These are phyloP conservation scores for Scomber colias DNA, from an alignment of 2,113 vertebrate species.

Conservation along the genomic window DNA sequence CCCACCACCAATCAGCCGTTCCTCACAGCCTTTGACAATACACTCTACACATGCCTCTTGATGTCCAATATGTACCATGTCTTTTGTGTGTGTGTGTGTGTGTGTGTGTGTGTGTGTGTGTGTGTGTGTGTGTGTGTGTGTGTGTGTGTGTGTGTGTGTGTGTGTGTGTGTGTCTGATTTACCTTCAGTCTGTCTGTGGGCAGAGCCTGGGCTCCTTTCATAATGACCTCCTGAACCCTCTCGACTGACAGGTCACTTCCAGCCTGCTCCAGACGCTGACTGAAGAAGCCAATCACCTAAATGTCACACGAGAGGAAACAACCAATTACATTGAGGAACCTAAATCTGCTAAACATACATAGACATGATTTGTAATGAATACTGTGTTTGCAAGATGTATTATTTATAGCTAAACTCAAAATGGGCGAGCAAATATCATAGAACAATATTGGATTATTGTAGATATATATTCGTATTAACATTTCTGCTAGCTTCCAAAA, in stretches of 20 bases:
- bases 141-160: background rate
- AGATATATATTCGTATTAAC: too few relatives aligned
- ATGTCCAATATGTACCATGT: slow-evolving; percentile 29
- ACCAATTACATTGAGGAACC: slow-evolving; percentile 26
- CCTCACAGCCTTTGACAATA: slow-evolving; percentile 24
- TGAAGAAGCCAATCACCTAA: slow-evolving; percentile 97
- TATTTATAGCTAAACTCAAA: too few relatives aligned
- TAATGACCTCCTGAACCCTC: slow-evolving; percentile 97
- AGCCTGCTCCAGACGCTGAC: slow-evolving; percentile 93
- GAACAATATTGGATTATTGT: too few relatives aligned
- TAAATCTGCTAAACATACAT: background rate
- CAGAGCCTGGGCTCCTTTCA: slow-evolving; percentile 94
- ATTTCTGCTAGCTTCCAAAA: too few relatives aligned
- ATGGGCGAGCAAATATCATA: too few relatives aligned
- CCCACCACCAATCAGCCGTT: background rate
- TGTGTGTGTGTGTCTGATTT: slow-evolving; percentile 65
- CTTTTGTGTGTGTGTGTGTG: background rate
- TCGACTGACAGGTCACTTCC: slow-evolving; percentile 97
- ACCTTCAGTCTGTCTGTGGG: slow-evolving; percentile 97
- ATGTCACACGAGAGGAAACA: slow-evolving; percentile 39
- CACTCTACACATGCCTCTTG: slow-evolving; percentile 26
- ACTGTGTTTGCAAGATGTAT: background rate
- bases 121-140: background rate
- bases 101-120: background rate
- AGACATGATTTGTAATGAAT: background rate